These are phyloP conservation scores for Uloborus diversus DNA, from an alignment of 1,140 invertebrate species.

Conservation along the genomic window DNA sequence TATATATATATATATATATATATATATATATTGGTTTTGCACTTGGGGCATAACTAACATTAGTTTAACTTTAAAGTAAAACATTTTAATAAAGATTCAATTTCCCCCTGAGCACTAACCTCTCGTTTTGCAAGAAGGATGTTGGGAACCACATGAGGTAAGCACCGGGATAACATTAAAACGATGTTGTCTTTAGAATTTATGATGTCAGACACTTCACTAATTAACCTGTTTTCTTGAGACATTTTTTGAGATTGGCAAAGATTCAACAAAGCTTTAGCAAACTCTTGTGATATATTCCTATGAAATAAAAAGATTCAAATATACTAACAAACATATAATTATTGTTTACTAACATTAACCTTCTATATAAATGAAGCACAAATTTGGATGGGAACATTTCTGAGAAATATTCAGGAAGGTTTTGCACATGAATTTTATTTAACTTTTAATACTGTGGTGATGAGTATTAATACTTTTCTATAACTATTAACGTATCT, in stretches of 20 bases:
- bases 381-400: too few relatives aligned
- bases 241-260: constrained; percentile 59
- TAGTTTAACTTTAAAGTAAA: too few relatives aligned
- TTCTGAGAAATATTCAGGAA: too few relatives aligned
- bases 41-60: too few relatives aligned
- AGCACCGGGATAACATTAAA: constrained; percentile 64
- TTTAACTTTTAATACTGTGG: too few relatives aligned
- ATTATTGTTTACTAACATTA: neutral
- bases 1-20: too few relatives aligned
- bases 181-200: constrained; percentile 63
- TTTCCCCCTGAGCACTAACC: too few relatives aligned
- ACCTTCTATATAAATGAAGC: neutral
- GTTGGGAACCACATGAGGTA: constrained; percentile 76
- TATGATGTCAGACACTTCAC: constrained; percentile 64
- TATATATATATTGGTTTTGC: too few relatives aligned
- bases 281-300: constrained; percentile 69
- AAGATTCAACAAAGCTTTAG: constrained; percentile 66
- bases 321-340: neutral
- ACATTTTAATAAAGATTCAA: too few relatives aligned
- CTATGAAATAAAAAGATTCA: constrained; percentile 38
- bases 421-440: too few relatives aligned
- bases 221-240: constrained; percentile 64
- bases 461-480: too few relatives aligned
- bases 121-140: constrained; percentile 76
- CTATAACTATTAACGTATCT: too few relatives aligned